phyloP scores from a whole-genome alignment of 1,140 invertebrate genomes.

The Hyphantria cunea region DNA sequence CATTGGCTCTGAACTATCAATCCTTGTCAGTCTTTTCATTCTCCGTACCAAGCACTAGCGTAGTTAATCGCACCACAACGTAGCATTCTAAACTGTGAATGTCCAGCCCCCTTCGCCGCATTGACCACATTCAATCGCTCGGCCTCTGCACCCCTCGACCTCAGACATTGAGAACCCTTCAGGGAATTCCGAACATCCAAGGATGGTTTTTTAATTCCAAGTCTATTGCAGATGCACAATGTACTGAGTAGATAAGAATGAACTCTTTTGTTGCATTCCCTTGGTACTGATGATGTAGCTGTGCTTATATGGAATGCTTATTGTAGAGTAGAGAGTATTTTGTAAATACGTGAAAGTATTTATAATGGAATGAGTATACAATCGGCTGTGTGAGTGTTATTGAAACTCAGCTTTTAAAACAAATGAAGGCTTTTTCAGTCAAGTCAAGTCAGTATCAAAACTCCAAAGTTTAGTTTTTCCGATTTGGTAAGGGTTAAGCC shows the following conservation, averaged over 20 bases:
- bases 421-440: background rate
- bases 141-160: slow-evolving; percentile 45
- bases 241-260: slow-evolving; percentile 38
- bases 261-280: slow-evolving; percentile 33
- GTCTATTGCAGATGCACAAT: slow-evolving; percentile 51
- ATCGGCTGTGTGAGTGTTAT: background rate
- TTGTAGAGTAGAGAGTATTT: slow-evolving; percentile 6
- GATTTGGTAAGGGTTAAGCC: background rate
- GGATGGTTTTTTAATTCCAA: slow-evolving; percentile 56
- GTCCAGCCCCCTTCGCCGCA: slow-evolving; percentile 47
- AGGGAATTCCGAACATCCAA: slow-evolving; percentile 43
- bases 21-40: slow-evolving; percentile 28
- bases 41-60: slow-evolving; percentile 34
- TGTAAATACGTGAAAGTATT: slow-evolving; percentile 16
- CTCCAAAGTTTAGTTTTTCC: slow-evolving; percentile 1
- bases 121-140: slow-evolving; percentile 64
- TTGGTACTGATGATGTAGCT: slow-evolving; percentile 13
- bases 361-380: no score
- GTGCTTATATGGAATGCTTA: slow-evolving; percentile 5
- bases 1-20: slow-evolving; percentile 18
- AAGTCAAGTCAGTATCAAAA: background rate
- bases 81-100: slow-evolving; percentile 46
- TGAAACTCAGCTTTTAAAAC: background rate
- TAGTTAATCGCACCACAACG: slow-evolving; percentile 51
- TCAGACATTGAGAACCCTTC: slow-evolving; percentile 43